Evolutionary conservation across 2,113 vertebrate species (phyloP).

Genomic region (Sinocyclocheilus maitianheensis): DNA sequence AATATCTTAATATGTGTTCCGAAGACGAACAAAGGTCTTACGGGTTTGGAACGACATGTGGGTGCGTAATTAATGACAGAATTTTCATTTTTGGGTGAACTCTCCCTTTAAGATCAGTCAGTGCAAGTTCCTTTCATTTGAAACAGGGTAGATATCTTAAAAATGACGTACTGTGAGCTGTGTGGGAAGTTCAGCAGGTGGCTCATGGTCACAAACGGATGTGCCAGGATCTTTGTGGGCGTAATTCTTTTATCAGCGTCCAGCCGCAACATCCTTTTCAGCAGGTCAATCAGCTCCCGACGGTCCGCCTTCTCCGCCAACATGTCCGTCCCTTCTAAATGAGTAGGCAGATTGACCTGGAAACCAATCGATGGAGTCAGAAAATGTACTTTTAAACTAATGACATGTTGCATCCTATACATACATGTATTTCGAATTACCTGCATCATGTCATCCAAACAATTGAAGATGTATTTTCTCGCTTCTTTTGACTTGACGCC

Average conservation of each 20-base stretch:
- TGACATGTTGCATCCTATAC: background rate
- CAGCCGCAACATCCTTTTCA: slow-evolving; percentile 98
- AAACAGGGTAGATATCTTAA: background rate
- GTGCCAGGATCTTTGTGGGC: slow-evolving; percentile 94
- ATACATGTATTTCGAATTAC: slow-evolving; percentile 65
- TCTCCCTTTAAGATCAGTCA: no score
- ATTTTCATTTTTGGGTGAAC: no score
- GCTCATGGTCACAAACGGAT: slow-evolving; percentile 95
- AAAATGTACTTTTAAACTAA: background rate
- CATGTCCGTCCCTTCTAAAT: slow-evolving; percentile 97
- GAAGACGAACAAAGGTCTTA: no score
- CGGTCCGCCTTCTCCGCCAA: slow-evolving; percentile 97
- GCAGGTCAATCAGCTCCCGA: slow-evolving; percentile 94
- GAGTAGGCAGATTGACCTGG: slow-evolving; percentile 96
- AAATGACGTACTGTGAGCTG: slow-evolving; percentile 89
- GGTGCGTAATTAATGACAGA: no score
- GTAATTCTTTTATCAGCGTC: slow-evolving; percentile 98
- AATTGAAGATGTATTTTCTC: slow-evolving; percentile 98
- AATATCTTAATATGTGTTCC: no score
- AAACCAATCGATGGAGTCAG: background rate
- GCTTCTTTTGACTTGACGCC: slow-evolving; percentile 98
- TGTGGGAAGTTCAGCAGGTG: slow-evolving; percentile 97
- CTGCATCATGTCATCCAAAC: slow-evolving; percentile 99
- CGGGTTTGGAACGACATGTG: no score
- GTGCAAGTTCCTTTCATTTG: no score